Evolutionary conservation across 2,888 invertebrate genomes (phyloP).

Genomic region (Hypsopygia costalis): DNA sequence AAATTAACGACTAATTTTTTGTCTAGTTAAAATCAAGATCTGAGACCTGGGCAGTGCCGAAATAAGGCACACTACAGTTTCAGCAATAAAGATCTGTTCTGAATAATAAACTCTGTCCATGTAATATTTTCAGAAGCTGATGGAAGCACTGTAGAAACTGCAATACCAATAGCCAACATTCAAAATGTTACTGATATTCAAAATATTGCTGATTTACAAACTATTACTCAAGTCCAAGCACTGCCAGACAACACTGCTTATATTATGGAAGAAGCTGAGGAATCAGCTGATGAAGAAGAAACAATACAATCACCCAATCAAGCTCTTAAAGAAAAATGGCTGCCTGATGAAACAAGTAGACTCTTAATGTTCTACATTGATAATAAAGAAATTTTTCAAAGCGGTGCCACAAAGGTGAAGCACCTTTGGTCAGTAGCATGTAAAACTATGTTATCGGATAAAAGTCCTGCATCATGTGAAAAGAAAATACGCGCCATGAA

Average conservation of each 20-base stretch:
- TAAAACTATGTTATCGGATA: slow-evolving; percentile 58
- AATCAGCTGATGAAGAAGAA: slow-evolving; percentile 3
- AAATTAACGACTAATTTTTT: too few species aligned
- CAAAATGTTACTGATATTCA: neutral
- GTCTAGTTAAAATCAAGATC: too few species aligned
- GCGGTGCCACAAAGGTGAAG: slow-evolving; percentile 43
- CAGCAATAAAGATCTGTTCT: too few species aligned
- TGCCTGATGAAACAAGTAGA: slow-evolving; percentile 49
- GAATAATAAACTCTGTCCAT: neutral
- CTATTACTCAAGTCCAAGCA: slow-evolving; percentile 3
- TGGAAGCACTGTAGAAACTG: slow-evolving; percentile 24
- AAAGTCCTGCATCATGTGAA: slow-evolving; percentile 49
- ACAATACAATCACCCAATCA: slow-evolving; percentile 9
- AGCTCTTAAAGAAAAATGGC: slow-evolving; percentile 40
- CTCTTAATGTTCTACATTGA: slow-evolving; percentile 63
- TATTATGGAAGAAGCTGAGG: slow-evolving; percentile 9
- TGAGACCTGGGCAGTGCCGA: too few species aligned
- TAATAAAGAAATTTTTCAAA: slow-evolving; percentile 58
- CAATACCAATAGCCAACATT: slow-evolving; percentile 36
- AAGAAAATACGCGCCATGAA: slow-evolving; percentile 44
- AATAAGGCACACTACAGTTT: too few species aligned
- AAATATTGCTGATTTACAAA: slow-evolving; percentile 11
- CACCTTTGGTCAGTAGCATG: slow-evolving; percentile 67
- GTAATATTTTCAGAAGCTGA: slow-evolving; percentile 45
- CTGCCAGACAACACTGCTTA: neutral